Conservation (phyloP, 2,797 vertebrate genomes). For the Phrynocephalus vlangalii region DNA sequence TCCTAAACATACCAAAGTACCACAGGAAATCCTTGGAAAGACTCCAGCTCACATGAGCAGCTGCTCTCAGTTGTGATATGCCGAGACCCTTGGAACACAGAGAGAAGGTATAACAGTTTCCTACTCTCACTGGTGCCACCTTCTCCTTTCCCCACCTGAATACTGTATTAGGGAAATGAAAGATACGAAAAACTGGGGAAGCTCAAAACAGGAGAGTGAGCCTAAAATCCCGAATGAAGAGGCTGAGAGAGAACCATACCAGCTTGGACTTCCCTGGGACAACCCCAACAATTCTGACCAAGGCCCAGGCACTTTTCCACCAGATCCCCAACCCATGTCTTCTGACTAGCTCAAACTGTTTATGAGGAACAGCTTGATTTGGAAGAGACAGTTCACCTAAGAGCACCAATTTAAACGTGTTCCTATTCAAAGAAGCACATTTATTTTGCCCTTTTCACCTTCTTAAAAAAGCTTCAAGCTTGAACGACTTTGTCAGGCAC, state of each 20-base stretch:
- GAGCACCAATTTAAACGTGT: conserved; percentile 7
- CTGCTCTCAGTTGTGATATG: background rate
- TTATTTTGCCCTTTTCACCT: conserved; percentile 29
- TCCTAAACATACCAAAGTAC: too few species aligned
- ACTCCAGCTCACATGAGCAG: background rate
- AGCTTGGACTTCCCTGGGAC: background rate
- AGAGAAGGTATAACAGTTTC: too few species aligned
- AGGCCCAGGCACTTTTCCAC: too few species aligned
- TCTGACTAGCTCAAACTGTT: conserved; percentile 15
- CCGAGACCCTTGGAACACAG: too few species aligned
- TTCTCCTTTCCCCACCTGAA: too few species aligned
- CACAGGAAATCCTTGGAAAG: background rate
- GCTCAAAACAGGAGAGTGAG: background rate
- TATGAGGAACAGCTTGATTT: conserved; percentile 21
- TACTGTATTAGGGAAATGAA: background rate
- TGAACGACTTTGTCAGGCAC: conserved; percentile 26
- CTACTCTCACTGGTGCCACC: too few species aligned
- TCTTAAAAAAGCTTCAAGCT: conserved; percentile 46
- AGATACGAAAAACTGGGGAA: too few species aligned
- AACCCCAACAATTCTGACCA: background rate
- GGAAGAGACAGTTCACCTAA: conserved; percentile 4
- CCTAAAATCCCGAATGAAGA: too few species aligned
- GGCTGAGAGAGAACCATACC: background rate
- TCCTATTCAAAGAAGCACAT: conserved; percentile 34
- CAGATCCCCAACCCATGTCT: background rate